Base-by-base conservation (phyloP, 2,797 vertebrate genomes). In the Champsocephalus esox region DNA sequence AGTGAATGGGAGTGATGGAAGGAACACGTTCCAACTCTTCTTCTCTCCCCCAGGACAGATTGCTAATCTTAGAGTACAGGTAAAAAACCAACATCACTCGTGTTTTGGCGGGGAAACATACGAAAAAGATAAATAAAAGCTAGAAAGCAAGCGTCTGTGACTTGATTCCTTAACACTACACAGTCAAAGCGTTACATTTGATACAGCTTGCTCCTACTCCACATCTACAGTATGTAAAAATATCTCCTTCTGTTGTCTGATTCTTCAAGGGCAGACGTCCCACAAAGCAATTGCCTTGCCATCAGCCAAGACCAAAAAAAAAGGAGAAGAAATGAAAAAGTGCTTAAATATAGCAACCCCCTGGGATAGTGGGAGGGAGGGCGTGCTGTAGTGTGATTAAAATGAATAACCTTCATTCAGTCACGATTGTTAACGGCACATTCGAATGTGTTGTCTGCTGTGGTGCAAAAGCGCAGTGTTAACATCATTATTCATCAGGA, bases 301-400 rank as follows among this genome's bases (percentile, higher is more conserved):
- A 90, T 90, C 88, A 92, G 90, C 90, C 85, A 86, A 85, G 72
- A 88, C 83, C 63, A 88, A 89, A 66, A 87, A 88, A 89, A 88
- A 73, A 73, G 72, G 45, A 83, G 69, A 84, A 87, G 79, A 87
- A 90, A 91, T 90, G 83, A 91, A 91, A 90, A 92, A 89, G 86
- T 88, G 91, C 87, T 93, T 93, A 94, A 94, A 93, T 93, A 93
- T 93, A 94, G 91, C 83, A 90, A 76, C 83, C 85, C 87, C 83
- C 78, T 80, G 88, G 86, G 92, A 92, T 63, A 73, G 85, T 76
- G 72, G 81, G 81, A 84, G 88, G 85, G 82, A 84, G 90, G 85
- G 89, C 9, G 75, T 76, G 89, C 88, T 85, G 87, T 85, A 66
- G 80, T 91, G 91, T 94, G 89, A 93, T 93, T 93, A 93, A 89